Conservation (phyloP, 2,888 invertebrate genomes). For the Seira sanloemensis region DNA sequence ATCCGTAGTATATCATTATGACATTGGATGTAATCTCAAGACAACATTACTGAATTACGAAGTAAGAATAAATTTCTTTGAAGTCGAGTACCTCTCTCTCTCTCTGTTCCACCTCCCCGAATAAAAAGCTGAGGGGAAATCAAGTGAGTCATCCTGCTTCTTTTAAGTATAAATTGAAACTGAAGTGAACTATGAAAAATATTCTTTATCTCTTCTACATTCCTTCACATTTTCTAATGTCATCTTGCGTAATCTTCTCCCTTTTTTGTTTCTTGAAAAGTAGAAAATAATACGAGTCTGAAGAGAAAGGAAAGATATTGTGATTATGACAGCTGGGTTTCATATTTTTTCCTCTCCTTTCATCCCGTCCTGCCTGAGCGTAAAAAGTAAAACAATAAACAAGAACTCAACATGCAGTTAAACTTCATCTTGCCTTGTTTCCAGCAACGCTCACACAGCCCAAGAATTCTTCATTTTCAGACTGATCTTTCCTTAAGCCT, state of each 20-base stretch:
- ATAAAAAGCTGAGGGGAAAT: conserved; percentile 12
- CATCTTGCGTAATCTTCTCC: conserved; percentile 14
- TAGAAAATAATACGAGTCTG: not conserved
- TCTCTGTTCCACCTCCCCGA: not conserved
- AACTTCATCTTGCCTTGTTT: not conserved
- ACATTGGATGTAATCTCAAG: conserved; percentile 1
- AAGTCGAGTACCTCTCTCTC: conserved; percentile 4
- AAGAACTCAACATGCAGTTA: not conserved
- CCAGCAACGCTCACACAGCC: not conserved
- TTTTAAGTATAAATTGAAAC: not conserved
- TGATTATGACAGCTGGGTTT: not conserved
- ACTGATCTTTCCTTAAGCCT: not conserved
- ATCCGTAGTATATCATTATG: not conserved
- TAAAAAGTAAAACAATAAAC: not conserved
- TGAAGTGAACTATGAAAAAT: not conserved
- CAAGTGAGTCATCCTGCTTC: not conserved
- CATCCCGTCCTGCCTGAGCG: not conserved
- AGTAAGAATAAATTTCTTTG: not conserved
- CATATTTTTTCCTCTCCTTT: not conserved
- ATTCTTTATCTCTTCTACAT: not conserved
- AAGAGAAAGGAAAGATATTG: not conserved
- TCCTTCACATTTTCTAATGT: conserved; percentile 13
- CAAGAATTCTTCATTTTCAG: not conserved
- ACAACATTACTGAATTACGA: not conserved
- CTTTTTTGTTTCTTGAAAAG: conserved; percentile 1